Conservation (phyloP, 1,140 invertebrate genomes). For the Camponotus vicinus region DNA sequence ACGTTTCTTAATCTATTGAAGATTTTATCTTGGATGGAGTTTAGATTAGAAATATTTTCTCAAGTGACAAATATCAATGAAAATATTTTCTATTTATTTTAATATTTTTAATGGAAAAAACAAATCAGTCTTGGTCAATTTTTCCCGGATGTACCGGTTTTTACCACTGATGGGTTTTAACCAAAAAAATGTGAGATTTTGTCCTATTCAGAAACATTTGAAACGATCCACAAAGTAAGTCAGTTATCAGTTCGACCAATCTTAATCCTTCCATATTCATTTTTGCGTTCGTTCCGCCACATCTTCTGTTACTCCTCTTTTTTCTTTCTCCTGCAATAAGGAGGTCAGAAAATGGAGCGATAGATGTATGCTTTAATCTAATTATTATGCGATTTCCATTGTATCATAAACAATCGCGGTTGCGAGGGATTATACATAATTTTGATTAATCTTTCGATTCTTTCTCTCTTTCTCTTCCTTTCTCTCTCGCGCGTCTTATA, state of each 20-base stretch:
- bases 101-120: no score
- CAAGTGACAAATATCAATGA: no score
- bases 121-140: no score
- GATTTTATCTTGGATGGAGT: no score
- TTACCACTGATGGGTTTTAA: no score
- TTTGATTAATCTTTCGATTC: not conserved
- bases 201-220: not conserved
- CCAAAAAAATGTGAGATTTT: no score
- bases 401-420: no score
- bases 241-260: constrained; percentile 7
- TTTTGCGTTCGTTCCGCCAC: constrained; percentile 14
- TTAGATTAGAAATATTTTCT: no score
- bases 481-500: not conserved
- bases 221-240: not conserved
- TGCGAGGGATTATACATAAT: no score
- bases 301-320: constrained; percentile 4
- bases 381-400: not conserved
- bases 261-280: constrained; percentile 31
- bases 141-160: no score
- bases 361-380: not conserved
- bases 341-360: not conserved
- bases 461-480: not conserved
- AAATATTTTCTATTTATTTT: no score
- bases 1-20: no score
- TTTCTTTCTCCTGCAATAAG: not conserved